Evolutionary conservation across 2,113 vertebrate species (phyloP).

Genomic region (Nibea coibor): DNA sequence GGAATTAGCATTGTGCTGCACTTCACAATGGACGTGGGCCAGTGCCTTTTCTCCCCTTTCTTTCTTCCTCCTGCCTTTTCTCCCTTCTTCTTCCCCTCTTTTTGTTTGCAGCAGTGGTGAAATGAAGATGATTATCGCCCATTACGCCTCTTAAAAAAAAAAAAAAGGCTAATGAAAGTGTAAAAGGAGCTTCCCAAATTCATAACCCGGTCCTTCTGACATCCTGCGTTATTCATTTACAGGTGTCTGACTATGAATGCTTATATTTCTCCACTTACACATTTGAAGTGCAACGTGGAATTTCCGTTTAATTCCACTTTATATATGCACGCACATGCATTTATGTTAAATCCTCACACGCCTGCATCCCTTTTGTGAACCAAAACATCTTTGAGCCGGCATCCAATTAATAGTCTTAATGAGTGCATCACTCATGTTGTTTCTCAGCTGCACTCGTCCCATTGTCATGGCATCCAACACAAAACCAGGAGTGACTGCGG

Average conservation of each 20-base stretch:
- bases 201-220: constrained; percentile 84
- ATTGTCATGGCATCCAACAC: constrained; percentile 78
- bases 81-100: constrained; percentile 73
- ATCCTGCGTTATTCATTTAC: constrained; percentile 52
- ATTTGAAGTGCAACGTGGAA: constrained; percentile 32
- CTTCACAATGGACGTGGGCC: constrained; percentile 93
- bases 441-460: constrained; percentile 70
- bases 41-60: constrained; percentile 87
- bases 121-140: constrained; percentile 97
- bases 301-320: constrained; percentile 42
- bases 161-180: constrained; percentile 85
- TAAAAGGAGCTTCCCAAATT: constrained; percentile 88
- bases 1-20: constrained; percentile 99
- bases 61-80: constrained; percentile 84
- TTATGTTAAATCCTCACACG: constrained; percentile 50
- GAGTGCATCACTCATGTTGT: constrained; percentile 80
- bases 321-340: constrained; percentile 54
- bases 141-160: constrained; percentile 85
- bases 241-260: constrained; percentile 33
- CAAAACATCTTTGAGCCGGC: constrained; percentile 73
- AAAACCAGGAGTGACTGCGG: constrained; percentile 78
- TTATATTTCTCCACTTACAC: constrained; percentile 26
- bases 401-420: constrained; percentile 84
- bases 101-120: constrained; percentile 94
- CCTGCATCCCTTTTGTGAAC: constrained; percentile 64